Percentiles rank a stretch among this genome's conserved stretches.
Evolutionary conservation across 2,797 vertebrate genomes (phyloP).

Genomic region (Amniataba percoides): DNA sequence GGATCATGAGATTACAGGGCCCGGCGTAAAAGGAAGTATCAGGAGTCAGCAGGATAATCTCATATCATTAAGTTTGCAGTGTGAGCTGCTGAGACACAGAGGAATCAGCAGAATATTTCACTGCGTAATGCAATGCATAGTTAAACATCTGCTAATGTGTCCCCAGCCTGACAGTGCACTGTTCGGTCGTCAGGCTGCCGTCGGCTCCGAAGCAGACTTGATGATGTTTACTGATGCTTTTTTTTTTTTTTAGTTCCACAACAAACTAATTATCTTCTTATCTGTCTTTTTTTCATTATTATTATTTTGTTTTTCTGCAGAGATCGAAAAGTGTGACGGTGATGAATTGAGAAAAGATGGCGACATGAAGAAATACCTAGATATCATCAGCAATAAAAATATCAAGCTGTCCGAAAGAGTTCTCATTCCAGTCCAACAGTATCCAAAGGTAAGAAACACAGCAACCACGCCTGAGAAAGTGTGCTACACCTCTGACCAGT

Average conservation of each 20-base stretch:
- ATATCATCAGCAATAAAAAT: constrained; percentile 99
- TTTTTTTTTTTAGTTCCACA: constrained; percentile 33
- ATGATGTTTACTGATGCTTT: constrained; percentile 41
- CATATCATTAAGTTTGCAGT: constrained; percentile 55
- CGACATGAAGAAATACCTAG: constrained; percentile 96
- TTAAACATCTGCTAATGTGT: constrained; percentile 35
- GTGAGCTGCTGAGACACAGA: constrained; percentile 37
- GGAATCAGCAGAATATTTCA: constrained; percentile 39
- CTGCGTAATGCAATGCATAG: constrained; percentile 27
- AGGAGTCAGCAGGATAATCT: constrained; percentile 56
- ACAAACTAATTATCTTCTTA: constrained; percentile 33
- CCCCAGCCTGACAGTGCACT: constrained; percentile 19
- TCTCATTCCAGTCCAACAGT: constrained; percentile 97
- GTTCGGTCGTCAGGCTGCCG: constrained; percentile 23
- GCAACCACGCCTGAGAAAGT: not conserved
- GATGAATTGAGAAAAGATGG: constrained; percentile 94
- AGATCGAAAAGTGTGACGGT: constrained; percentile 97
- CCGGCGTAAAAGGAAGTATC: constrained; percentile 46
- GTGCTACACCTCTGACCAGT: not conserved
- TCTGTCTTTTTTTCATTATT: not conserved
- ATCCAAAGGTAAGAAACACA: constrained; percentile 93
- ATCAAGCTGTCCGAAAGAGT: constrained; percentile 98
- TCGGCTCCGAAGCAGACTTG: constrained; percentile 1
- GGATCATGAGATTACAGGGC: constrained; percentile 61
- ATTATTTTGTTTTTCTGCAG: constrained; percentile 80